Conservation (phyloP, 2,888 invertebrate species). For the Stramonita haemastoma region DNA sequence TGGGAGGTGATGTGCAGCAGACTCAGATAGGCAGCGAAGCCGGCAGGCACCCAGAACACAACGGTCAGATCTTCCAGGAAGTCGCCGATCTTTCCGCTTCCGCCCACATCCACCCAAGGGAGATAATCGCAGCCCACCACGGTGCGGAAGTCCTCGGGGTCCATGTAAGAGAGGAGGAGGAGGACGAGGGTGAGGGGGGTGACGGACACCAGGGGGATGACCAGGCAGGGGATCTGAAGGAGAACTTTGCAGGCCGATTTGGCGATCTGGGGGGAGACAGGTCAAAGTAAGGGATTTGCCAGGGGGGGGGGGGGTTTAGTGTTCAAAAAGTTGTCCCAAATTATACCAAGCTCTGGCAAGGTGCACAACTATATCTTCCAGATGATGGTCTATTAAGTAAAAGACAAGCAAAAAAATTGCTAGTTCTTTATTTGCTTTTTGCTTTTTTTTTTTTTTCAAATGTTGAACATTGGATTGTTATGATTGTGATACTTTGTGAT, state of each 20-base stretch:
- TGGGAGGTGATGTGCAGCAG: conserved; percentile 61
- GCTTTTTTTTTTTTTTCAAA: too few species aligned
- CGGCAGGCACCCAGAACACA: conserved; percentile 55
- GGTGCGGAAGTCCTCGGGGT: conserved; percentile 2
- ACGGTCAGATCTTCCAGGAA: conserved; percentile 41
- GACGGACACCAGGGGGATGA: conserved; percentile 38
- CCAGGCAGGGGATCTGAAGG: conserved; percentile 43
- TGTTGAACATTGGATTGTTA: too few species aligned
- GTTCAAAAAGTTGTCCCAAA: too few species aligned
- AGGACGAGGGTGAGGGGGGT: conserved; percentile 34
- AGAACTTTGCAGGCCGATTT: conserved; percentile 53
- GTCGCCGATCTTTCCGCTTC: background rate
- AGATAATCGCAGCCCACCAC: conserved; percentile 15
- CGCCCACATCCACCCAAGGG: conserved; percentile 28
- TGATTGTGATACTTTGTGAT: too few species aligned
- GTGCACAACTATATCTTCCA: too few species aligned
- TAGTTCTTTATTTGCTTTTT: too few species aligned
- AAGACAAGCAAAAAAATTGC: too few species aligned
- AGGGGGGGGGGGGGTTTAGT: too few species aligned
- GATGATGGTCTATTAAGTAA: too few species aligned
- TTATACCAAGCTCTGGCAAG: too few species aligned
- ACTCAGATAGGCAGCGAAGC: conserved; percentile 58
- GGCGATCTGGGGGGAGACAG: conserved; percentile 19
- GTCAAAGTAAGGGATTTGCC: background rate
- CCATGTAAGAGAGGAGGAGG: conserved; percentile 21